Conservation (phyloP, 23 tunicate genomes). For the Trididemnum nubilum region DNA sequence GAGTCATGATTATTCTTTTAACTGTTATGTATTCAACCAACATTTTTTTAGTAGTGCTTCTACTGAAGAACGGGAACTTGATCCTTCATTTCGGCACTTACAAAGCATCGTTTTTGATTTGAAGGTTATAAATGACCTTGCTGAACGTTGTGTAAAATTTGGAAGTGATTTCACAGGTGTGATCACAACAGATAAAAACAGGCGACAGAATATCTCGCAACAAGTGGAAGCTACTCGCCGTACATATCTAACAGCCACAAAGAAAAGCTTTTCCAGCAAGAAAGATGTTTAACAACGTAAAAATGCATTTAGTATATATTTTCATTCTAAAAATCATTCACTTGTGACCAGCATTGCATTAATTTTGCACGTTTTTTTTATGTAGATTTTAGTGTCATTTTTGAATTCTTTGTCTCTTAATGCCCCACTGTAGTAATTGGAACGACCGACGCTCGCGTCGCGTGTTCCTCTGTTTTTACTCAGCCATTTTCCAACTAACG, state of each 20-base stretch:
- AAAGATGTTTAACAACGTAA: not conserved
- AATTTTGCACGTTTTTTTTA: no score
- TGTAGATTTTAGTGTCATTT: no score
- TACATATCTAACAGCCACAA: not conserved
- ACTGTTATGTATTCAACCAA: not conserved
- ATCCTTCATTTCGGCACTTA: conserved; percentile 3
- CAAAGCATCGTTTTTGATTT: not conserved
- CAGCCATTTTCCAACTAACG: no score
- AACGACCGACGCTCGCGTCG: no score
- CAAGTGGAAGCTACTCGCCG: not conserved
- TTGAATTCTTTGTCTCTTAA: no score
- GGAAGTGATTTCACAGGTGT: not conserved
- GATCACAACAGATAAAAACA: not conserved
- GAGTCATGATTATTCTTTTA: not conserved
- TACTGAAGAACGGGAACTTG: not conserved
- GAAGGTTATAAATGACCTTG: not conserved
- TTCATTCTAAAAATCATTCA: no score
- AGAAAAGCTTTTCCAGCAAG: not conserved
- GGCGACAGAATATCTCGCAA: not conserved
- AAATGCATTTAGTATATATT: no score
- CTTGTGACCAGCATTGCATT: no score
- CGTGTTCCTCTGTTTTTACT: no score
- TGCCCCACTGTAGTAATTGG: no score
- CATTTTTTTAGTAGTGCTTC: not conserved
- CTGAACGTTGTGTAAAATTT: not conserved